Evolutionary conservation across 2,888 invertebrate species (phyloP), one percentile per base, ranked within the genome.

Genomic region (Nemurella pictetii): DNA sequence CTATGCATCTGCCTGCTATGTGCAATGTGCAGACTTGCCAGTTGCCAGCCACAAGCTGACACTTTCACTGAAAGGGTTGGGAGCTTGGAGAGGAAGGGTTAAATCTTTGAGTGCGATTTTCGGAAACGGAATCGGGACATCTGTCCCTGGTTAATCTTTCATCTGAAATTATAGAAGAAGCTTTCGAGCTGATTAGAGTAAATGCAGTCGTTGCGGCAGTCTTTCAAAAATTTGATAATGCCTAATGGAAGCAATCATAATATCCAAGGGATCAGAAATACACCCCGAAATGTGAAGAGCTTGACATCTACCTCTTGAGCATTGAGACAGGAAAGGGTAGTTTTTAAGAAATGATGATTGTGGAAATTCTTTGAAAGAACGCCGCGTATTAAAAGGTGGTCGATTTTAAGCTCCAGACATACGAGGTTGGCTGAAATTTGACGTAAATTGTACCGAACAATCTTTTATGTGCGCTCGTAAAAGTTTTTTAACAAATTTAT

Each of bases 11-110:
- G 80, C 80, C 35, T 30, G 26, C 80, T 12, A 32, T 28, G 27
- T 26, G 9, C 55, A 55, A 3, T 32, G 32, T n/a, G n/a, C n/a
- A n/a, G n/a, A n/a, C n/a, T n/a, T n/a, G 9, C 55, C 7, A 7
- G 9, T 15, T 12, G 9, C 55, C 55, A 36, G 55, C 7, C 73
- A 73, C n/a, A 75, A 4, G 26, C 80, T 81, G 80, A 36, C 80
- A 81, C 25, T 35, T 29, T 81, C 75, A 81, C 80, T 81, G n/a
- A 81, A 81, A 81, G 80, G 80, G 80, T 81, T 81, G 80, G n/a
- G 35, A 3, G 7, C 12, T 9, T 7, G 75, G 28, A 15, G 75
- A 25, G 30, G n/a, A 20, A 35, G 36, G 35, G 12, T 7, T 9
- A 36, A 35, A 30, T 3, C 80, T 20, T 35, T 1, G 26, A 5